phyloP scores from a whole-genome alignment of 2,797 vertebrate species.

The Sardinella longiceps region DNA sequence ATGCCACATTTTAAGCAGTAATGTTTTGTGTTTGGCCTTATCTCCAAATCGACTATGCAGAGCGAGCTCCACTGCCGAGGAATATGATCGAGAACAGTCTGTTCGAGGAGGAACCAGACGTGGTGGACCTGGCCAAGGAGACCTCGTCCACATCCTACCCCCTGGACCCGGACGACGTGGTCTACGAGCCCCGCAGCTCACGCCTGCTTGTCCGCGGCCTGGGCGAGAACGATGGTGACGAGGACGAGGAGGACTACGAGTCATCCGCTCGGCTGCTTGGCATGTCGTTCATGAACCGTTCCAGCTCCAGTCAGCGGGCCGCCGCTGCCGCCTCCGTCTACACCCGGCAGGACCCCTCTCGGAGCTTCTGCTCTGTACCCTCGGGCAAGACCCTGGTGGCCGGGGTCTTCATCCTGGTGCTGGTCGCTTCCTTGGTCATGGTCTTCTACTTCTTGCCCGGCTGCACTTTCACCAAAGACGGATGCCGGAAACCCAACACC shows the following conservation, averaged over 20 bases:
- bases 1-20: neutral
- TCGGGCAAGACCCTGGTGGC: constrained; percentile 80
- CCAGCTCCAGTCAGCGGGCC: constrained; percentile 79
- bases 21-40: neutral
- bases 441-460: constrained; percentile 88
- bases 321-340: constrained; percentile 71
- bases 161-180: constrained; percentile 90
- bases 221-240: constrained; percentile 92
- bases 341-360: constrained; percentile 75
- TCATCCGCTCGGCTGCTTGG: constrained; percentile 94
- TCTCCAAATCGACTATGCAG: constrained; percentile 66
- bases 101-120: constrained; percentile 97
- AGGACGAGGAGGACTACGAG: constrained; percentile 95
- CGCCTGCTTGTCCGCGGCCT: constrained; percentile 90
- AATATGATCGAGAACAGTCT: constrained; percentile 99
- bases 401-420: constrained; percentile 81
- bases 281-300: constrained; percentile 99
- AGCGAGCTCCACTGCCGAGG: constrained; percentile 85
- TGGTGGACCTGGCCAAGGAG: constrained; percentile 94
- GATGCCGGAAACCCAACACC: constrained; percentile 81
- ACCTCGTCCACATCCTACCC: constrained; percentile 84
- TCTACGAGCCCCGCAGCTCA: constrained; percentile 90
- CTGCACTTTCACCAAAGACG: constrained; percentile 93
- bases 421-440: constrained; percentile 83
- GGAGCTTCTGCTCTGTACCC: constrained; percentile 80